A percentile compares a stretch with the other conserved stretches of the same genome.
phyloP scores from a whole-genome alignment of 2,888 invertebrate genomes.

The Cecidostiba fungosa region DNA sequence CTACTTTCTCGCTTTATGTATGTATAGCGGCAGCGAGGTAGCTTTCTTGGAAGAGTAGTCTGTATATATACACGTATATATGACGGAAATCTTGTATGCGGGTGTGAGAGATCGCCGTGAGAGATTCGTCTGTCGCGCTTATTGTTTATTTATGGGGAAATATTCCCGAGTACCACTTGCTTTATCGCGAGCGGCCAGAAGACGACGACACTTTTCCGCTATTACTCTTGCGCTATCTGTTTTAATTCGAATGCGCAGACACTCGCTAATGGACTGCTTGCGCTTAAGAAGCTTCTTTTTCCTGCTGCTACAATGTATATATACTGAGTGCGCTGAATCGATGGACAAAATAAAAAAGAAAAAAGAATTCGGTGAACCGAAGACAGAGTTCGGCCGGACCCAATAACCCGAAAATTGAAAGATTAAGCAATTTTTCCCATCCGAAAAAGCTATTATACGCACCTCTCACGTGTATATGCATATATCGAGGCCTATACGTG shows the following conservation, averaged over 20 bases:
- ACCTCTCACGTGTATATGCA: neutral
- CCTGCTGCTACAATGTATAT: neutral
- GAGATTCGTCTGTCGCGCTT: constrained; percentile 36
- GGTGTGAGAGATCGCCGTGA: constrained; percentile 30
- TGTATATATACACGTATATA: neutral
- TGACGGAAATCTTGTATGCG: neutral
- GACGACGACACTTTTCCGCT: constrained; percentile 30
- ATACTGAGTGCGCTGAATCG: no score
- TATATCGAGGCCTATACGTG: neutral
- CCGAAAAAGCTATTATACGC: constrained; percentile 9
- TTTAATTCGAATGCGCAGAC: constrained; percentile 37
- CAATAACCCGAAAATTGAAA: constrained; percentile 25
- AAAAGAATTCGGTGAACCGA: neutral
- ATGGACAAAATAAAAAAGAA: neutral
- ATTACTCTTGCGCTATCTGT: constrained; percentile 48
- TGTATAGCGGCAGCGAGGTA: neutral
- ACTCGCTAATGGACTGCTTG: neutral
- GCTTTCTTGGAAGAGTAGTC: neutral
- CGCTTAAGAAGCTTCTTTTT: neutral
- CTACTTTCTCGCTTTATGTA: constrained; percentile 24
- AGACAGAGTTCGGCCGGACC: neutral
- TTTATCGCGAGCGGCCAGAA: constrained; percentile 27
- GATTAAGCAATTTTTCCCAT: constrained; percentile 36
- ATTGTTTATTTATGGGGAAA: constrained; percentile 53
- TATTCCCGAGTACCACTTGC: neutral